Evolutionary conservation across 2,797 vertebrate species (phyloP), one percentile per base, ranked within the genome.

Genomic region (Sebastes vulpes): DNA sequence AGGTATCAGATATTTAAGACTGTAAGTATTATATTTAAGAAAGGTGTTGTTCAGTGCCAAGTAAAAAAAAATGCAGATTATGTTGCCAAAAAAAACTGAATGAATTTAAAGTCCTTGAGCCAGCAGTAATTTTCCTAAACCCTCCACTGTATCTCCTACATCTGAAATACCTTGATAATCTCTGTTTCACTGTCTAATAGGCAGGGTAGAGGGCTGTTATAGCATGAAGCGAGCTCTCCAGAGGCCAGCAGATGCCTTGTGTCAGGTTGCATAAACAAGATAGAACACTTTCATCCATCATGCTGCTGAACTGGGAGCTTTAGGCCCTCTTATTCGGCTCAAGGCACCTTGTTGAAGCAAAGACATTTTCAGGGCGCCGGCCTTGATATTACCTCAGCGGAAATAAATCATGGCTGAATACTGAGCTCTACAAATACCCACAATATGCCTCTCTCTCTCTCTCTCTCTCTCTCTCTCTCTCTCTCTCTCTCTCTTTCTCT

Each of bases 211-310:
- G 72, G 60, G 84, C 14, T 84, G 81, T 90, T 88, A 83, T 88
- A 72, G 74, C 82, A 61, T 61, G 68, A 79, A 82, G 85, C 56
- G 70, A 88, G 63, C 1, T 58, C 79, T 79, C 63, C 85, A 59
- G 77, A 83, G 91, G 71, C 87, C 81, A 83, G 87, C 94, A 95
- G 94, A 96, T 96, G 94, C 91, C 87, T 93, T 78, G 73, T 88
- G 92, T 96, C 94, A 92, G 85, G 87, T 92, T 95, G 90, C 92
- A 92, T 95, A 96, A 96, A 96, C 94, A 95, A 91, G 84, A 85
- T 72, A 57, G 83, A 94, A 92, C 88, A 83, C 87, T 94, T 95
- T 93, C 93, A 94, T 95, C 93, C 91, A 95, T 96, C 93, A 95
- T 69, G 82, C 81, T 64, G 90, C 87, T 86, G 90, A 92, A 89